Evolutionary conservation across 2,797 vertebrate genomes (phyloP), one percentile per base, ranked within the genome.

Genomic region (Falco columbarius): DNA sequence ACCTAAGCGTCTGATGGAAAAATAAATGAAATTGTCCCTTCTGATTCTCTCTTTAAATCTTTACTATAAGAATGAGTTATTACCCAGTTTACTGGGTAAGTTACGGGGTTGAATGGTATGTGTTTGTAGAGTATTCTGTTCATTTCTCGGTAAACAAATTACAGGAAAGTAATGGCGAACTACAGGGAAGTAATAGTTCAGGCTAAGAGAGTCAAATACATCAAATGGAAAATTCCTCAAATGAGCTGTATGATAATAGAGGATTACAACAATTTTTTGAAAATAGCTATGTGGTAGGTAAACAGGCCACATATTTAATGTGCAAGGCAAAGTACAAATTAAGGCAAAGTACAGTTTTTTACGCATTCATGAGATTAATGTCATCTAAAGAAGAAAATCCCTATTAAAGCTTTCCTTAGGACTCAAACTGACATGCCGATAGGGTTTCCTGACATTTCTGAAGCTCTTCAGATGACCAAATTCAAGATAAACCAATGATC

Each of bases 11-110:
- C 75, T 80, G 68, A 52, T 81, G 30, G 46, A 84, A 93, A 83
- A 94, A 90, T n/a, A 65, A 95, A 92, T 72, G 4, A 84, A 88
- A 94, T 70, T 80, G 30, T 86, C 26, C 58, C 42, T 82, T 46
- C 44, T 73, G 23, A 82, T 71, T 8, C 34, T 85, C 71, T 94
- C 58, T 80, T 52, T 92, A 94, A 90, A 89, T 55, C 34, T 80
- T 72, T 90, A 19, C 42, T 61, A 12, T 72, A 81, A 90, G n/a
- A 70, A 86, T 66, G 81, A 93, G 75, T 84, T 95, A 72, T 87
- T 63, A 88, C 29, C 73, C 36, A 88, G 14, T 79, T 93, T 93
- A 54, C n/a, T 70, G 51, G 72, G 18, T 89, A 56, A 93, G 29
- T 94, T 90, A 90, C 59, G 51, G 46, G n/a, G 18, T 23, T 67